phyloP scores from a whole-genome alignment of 2,113 vertebrate species.

The Peromyscus polionotus region DNA sequence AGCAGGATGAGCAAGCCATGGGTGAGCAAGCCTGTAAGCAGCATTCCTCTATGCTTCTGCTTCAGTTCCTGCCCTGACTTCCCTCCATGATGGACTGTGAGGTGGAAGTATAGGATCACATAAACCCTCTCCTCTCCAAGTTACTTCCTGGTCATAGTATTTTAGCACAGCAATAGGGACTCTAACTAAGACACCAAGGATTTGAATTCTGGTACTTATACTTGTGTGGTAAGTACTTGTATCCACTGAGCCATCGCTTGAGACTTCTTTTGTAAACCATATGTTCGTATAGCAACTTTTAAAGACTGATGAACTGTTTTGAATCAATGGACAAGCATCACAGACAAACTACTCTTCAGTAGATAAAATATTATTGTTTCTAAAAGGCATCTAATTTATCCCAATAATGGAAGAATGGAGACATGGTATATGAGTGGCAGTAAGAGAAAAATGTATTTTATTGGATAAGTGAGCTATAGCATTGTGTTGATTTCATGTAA shows the following conservation, averaged over 20 bases:
- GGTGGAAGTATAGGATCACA: not conserved
- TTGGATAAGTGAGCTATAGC: not conserved
- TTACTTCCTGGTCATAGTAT: not conserved
- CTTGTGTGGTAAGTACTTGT: not conserved
- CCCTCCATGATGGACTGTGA: not conserved
- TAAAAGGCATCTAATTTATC: slow-evolving; percentile 9
- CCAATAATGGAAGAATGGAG: slow-evolving; percentile 5
- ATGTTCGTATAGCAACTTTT: slow-evolving; percentile 24
- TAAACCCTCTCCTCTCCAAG: not conserved
- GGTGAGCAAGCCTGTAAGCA: not conserved
- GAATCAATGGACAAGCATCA: not conserved
- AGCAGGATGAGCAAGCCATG: not conserved
- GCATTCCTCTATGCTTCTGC: not conserved
- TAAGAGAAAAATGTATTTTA: slow-evolving; percentile 54
- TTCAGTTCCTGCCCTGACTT: not conserved
- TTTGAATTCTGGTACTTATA: not conserved
- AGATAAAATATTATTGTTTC: slow-evolving; percentile 27
- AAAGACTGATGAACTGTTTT: slow-evolving; percentile 45
- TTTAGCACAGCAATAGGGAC: not conserved
- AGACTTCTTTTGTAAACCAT: not conserved
- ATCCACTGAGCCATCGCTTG: not conserved
- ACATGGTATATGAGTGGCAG: not conserved
- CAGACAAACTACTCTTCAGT: not conserved
- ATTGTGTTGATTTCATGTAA: slow-evolving; percentile 45
- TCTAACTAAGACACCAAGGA: not conserved